Evolutionary conservation across 2,797 vertebrate species (phyloP).

Genomic region (Alca torda): DNA sequence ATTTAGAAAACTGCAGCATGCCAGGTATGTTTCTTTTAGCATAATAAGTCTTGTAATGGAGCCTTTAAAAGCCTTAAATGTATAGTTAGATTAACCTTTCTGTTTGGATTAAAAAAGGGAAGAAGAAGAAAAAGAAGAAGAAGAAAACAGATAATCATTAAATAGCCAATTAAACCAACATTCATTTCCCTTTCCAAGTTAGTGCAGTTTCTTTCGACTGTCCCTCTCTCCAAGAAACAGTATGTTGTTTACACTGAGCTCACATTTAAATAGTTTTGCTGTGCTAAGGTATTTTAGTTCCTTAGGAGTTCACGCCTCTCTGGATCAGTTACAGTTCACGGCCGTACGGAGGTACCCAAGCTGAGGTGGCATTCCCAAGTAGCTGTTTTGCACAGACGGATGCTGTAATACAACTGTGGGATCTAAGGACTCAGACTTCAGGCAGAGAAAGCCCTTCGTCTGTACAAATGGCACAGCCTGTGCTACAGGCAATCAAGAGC

Average conservation of each 20-base stretch:
- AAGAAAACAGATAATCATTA: conserved; percentile 71
- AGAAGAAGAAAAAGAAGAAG: conserved; percentile 48
- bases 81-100: conserved; percentile 89
- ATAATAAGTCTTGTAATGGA: conserved; percentile 84
- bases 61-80: conserved; percentile 88
- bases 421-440: background rate
- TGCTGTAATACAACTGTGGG: background rate
- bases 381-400: background rate
- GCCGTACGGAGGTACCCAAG: background rate
- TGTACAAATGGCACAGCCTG: background rate
- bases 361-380: background rate
- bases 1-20: conserved; percentile 81
- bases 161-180: conserved; percentile 72
- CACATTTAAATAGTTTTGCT: conserved; percentile 49
- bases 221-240: background rate
- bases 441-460: background rate
- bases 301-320: background rate
- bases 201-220: conserved; percentile 4
- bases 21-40: conserved; percentile 84
- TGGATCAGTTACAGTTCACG: background rate
- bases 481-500: background rate
- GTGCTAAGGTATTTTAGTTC: conserved; percentile 23
- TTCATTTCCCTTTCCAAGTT: conserved; percentile 9
- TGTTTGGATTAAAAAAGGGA: conserved; percentile 74
- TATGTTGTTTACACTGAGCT: conserved; percentile 29